Evolutionary conservation across 2,113 vertebrate species (phyloP).

Genomic region (Nematolebias whitei): DNA sequence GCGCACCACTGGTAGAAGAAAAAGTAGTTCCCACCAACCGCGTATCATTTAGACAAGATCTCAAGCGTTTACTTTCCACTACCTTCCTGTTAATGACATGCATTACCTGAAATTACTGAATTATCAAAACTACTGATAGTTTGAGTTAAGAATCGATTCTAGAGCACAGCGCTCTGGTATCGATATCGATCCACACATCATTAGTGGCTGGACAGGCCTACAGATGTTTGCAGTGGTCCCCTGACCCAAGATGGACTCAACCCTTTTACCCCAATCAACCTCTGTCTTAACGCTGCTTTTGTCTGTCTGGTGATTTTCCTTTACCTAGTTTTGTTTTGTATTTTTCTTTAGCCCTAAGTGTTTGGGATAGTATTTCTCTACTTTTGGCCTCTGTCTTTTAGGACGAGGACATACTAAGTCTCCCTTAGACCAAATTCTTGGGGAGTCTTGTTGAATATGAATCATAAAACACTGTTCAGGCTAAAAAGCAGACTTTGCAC

Average conservation of each 20-base stretch:
- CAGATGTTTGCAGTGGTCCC: constrained; percentile 74
- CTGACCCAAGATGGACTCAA: constrained; percentile 77
- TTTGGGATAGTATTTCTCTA: constrained; percentile 65
- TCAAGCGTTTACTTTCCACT: too few species aligned
- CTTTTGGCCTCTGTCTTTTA: constrained; percentile 72
- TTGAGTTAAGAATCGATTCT: too few species aligned
- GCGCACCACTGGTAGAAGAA: too few species aligned
- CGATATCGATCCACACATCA: too few species aligned
- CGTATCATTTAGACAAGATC: too few species aligned
- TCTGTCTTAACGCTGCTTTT: constrained; percentile 87
- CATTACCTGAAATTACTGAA: too few species aligned
- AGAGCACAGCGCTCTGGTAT: too few species aligned
- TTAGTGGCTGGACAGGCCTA: constrained; percentile 69
- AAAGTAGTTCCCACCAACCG: too few species aligned
- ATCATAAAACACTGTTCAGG: constrained; percentile 55
- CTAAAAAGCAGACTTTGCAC: constrained; percentile 46
- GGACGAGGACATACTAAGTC: constrained; percentile 47
- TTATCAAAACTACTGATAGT: too few species aligned
- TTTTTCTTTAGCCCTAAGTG: constrained; percentile 73
- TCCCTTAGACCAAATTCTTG: constrained; percentile 70
- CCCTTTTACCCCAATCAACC: constrained; percentile 76
- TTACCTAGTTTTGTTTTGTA: constrained; percentile 77
- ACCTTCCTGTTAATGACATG: too few species aligned
- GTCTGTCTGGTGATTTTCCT: constrained; percentile 56
- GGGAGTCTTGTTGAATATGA: constrained; percentile 41